phyloP scores from a whole-genome alignment of 2,797 vertebrate species.

The Setipinna tenuifilis region DNA sequence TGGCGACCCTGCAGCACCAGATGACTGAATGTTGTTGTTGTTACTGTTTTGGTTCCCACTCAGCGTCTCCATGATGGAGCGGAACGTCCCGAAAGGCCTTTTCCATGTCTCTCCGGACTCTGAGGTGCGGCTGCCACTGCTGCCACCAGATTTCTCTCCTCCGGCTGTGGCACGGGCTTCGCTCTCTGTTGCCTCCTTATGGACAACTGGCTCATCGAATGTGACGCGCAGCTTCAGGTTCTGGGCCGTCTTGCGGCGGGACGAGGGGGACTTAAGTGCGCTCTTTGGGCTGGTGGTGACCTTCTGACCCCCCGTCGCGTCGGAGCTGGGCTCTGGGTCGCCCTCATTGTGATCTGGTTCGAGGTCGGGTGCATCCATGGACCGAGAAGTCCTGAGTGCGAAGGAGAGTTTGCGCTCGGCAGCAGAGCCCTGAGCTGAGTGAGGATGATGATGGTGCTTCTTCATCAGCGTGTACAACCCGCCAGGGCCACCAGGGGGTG shows the following conservation, averaged over 20 bases:
- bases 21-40: conserved; percentile 82
- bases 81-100: conserved; percentile 89
- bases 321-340: conserved; percentile 72
- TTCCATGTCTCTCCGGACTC: conserved; percentile 80
- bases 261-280: conserved; percentile 95
- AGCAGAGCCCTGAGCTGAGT: conserved; percentile 57
- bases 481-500: conserved; percentile 50
- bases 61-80: conserved; percentile 94
- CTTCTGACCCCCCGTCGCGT: conserved; percentile 78
- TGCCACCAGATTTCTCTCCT: conserved; percentile 74
- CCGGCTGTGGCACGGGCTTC: conserved; percentile 64
- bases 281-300: conserved; percentile 93
- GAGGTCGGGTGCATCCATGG: conserved; percentile 83
- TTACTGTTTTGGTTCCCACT: conserved; percentile 94
- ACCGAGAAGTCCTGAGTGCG: conserved; percentile 81
- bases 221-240: conserved; percentile 95
- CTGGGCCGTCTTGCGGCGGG: conserved; percentile 91
- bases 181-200: conserved; percentile 75
- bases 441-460: conserved; percentile 68
- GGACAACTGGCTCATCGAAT: conserved; percentile 92
- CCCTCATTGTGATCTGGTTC: conserved; percentile 86
- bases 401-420: conserved; percentile 85
- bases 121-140: conserved; percentile 72
- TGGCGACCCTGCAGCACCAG: conserved; percentile 65
- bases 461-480: conserved; percentile 82